Percentiles rank a stretch among this genome's conserved stretches.
These are phyloP conservation scores for Halyomorpha halys DNA, from an alignment of 1,140 invertebrate species.

Conservation along the genomic window DNA sequence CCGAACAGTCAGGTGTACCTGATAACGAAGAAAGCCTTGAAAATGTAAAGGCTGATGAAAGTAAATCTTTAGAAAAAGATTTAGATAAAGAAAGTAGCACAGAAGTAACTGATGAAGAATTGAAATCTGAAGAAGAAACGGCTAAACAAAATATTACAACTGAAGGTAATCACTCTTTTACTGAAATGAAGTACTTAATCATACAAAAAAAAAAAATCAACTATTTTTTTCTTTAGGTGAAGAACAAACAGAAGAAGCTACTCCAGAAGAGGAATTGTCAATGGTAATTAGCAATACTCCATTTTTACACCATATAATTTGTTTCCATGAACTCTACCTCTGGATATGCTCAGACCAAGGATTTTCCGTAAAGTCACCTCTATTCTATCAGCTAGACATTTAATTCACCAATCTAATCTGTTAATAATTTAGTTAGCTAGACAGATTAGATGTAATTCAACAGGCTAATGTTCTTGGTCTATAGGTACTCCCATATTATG, in stretches of 20 bases:
- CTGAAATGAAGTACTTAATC: constrained; percentile 20
- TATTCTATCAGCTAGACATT: no score
- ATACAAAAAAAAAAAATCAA: constrained; percentile 25
- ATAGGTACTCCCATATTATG: no score
- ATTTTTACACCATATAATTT: no score
- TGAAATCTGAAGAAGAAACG: constrained; percentile 23
- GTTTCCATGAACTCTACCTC: no score
- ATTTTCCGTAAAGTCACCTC: no score
- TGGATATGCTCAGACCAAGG: no score
- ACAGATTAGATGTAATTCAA: no score
- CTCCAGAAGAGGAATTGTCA: constrained; percentile 9
- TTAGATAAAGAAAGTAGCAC: constrained; percentile 21
- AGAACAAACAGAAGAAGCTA: constrained; percentile 18
- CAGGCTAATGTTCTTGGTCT: no score
- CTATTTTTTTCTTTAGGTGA: constrained; percentile 8
- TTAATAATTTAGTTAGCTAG: no score
- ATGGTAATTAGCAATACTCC: no score
- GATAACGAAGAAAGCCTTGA: constrained; percentile 20
- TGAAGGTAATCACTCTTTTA: constrained; percentile 19
- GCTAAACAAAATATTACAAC: constrained; percentile 25
- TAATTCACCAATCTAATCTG: no score
- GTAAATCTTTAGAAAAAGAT: constrained; percentile 7
- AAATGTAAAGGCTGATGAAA: not conserved
- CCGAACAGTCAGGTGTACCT: constrained; percentile 1
- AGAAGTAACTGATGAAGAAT: constrained; percentile 21